phyloP scores from a whole-genome alignment of 2,797 vertebrate genomes.

The Hemibagrus guttatus region DNA sequence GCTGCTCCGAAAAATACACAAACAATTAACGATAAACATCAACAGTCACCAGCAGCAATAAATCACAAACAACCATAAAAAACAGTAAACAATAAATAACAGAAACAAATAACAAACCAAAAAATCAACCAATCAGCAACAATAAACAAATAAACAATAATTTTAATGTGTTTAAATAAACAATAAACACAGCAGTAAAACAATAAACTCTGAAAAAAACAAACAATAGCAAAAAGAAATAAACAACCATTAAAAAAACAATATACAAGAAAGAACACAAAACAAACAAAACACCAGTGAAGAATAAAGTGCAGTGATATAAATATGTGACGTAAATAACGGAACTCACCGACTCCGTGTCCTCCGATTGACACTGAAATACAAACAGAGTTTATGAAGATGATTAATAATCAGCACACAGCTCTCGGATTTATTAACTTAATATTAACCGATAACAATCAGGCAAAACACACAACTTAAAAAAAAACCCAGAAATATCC shows the following conservation, averaged over 20 bases:
- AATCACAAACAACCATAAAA: not conserved
- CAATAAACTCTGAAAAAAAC: not conserved
- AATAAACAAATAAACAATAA: not conserved
- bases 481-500: not conserved
- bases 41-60: not conserved
- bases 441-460: not conserved
- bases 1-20: conserved; percentile 61
- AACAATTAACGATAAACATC: conserved; percentile 12
- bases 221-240: not conserved
- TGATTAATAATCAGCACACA: not conserved
- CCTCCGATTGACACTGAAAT: conserved; percentile 90
- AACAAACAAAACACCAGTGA: not conserved
- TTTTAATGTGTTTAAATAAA: too few species aligned
- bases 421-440: not conserved
- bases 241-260: not conserved
- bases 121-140: not conserved
- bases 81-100: not conserved
- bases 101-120: not conserved
- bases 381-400: not conserved
- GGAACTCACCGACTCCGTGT: conserved; percentile 83
- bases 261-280: not conserved
- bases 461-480: not conserved
- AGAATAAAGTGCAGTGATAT: too few species aligned
- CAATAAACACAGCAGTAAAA: not conserved
- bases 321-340: not conserved